Evolutionary conservation across 2,888 invertebrate species (phyloP).

Genomic region (Lepas anatifera): DNA sequence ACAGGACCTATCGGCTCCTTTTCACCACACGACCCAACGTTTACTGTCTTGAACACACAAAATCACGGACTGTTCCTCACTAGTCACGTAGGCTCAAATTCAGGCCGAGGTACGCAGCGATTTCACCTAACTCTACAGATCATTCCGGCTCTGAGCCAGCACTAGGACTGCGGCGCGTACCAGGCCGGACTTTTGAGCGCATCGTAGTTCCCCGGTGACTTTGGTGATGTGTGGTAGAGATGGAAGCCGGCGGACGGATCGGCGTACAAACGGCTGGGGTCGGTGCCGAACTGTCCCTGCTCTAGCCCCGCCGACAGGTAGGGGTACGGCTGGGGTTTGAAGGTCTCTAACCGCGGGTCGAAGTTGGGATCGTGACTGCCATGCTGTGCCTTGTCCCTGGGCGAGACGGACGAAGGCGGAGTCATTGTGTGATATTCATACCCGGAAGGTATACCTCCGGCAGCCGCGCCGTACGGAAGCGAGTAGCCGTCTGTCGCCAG

Average conservation of each 20-base stretch:
- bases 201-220: conserved; percentile 3
- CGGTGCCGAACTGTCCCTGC: conserved; percentile 30
- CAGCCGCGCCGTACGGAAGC: conserved; percentile 31
- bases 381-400: conserved; percentile 54
- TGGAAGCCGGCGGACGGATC: conserved; percentile 60
- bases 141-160: too few relatives aligned
- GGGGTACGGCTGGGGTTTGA: conserved; percentile 82
- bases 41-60: too few relatives aligned
- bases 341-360: conserved; percentile 53
- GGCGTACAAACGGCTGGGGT: conserved; percentile 78
- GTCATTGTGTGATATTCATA: conserved; percentile 69
- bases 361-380: conserved; percentile 38
- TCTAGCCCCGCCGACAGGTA: conserved; percentile 44
- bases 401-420: conserved; percentile 89
- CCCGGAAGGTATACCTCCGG: conserved; percentile 26
- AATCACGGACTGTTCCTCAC: too few relatives aligned
- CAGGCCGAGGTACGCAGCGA: too few relatives aligned
- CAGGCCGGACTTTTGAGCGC: not conserved
- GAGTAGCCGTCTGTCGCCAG: conserved; percentile 36
- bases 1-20: too few relatives aligned
- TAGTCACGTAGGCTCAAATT: too few relatives aligned
- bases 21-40: too few relatives aligned
- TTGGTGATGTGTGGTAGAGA: conserved; percentile 56
- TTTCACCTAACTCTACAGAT: too few relatives aligned
- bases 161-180: conserved; percentile 2